These are phyloP conservation scores for Mixornis gularis DNA, from an alignment of 2,113 vertebrate species.

Conservation along the genomic window DNA sequence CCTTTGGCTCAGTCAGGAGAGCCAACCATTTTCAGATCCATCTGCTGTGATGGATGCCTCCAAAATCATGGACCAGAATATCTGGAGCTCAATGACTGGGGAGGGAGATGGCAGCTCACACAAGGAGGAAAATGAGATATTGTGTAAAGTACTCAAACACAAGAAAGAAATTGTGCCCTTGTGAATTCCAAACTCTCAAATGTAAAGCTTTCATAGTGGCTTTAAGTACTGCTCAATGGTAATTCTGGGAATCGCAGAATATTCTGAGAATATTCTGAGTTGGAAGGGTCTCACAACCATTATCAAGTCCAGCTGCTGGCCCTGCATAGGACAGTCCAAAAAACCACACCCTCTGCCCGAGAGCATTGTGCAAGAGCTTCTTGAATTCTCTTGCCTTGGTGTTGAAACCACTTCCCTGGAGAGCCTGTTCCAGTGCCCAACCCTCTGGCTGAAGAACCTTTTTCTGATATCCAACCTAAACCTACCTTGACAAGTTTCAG, in stretches of 20 bases:
- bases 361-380: neutral
- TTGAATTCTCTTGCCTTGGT: neutral
- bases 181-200: neutral
- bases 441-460: neutral
- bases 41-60: neutral
- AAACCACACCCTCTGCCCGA: neutral
- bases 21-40: neutral
- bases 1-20: neutral
- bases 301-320: neutral
- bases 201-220: neutral
- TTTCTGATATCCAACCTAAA: neutral
- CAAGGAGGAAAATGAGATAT: neutral
- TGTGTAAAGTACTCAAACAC: neutral
- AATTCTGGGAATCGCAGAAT: neutral
- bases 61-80: neutral
- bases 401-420: neutral
- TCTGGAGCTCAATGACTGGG: rapidly evolving
- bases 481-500: neutral
- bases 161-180: neutral
- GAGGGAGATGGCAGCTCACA: neutral
- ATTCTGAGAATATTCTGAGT: neutral
- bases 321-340: neutral
- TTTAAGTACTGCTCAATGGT: neutral
- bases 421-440: neutral
- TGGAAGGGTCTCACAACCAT: neutral